Conservation (phyloP, 2,888 invertebrate genomes). For the Hirudinaria manillensis region DNA sequence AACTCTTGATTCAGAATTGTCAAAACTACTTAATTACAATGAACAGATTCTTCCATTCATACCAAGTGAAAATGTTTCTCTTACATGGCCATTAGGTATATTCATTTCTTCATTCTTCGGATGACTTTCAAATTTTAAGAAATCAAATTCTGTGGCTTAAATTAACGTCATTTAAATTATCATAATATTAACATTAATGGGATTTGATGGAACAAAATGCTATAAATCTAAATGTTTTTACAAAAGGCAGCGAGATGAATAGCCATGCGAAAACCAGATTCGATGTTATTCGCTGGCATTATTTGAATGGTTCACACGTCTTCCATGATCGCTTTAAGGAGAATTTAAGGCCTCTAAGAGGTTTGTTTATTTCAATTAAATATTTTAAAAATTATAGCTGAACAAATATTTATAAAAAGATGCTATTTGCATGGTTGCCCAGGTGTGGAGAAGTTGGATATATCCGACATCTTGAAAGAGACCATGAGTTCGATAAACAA, state of each 20-base stretch:
- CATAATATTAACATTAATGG: too few relatives aligned
- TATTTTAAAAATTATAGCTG: not conserved
- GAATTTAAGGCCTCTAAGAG: slow-evolving; percentile 63
- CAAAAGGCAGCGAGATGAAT: slow-evolving; percentile 58
- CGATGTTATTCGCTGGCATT: slow-evolving; percentile 78
- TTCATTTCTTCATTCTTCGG: not conserved
- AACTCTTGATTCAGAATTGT: not conserved
- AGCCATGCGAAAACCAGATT: slow-evolving; percentile 68
- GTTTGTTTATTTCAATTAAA: slow-evolving; percentile 39
- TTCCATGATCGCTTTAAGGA: slow-evolving; percentile 75
- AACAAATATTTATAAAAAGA: not conserved
- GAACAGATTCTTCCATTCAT: not conserved
- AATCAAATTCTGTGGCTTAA: too few relatives aligned
- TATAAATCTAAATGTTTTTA: too few relatives aligned
- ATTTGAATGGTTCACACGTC: slow-evolving; percentile 76
- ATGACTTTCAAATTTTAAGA: not conserved
- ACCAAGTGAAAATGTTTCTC: not conserved
- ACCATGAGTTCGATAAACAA: slow-evolving; percentile 44
- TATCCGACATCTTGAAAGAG: slow-evolving; percentile 61
- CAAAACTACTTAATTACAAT: not conserved
- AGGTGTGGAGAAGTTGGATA: slow-evolving; percentile 55
- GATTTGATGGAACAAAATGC: too few relatives aligned
- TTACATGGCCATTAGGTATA: not conserved
- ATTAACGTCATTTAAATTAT: too few relatives aligned
- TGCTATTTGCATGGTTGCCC: not conserved